Conservation (phyloP, 2,797 vertebrate species). For the Chaenodraco wilsoni region DNA sequence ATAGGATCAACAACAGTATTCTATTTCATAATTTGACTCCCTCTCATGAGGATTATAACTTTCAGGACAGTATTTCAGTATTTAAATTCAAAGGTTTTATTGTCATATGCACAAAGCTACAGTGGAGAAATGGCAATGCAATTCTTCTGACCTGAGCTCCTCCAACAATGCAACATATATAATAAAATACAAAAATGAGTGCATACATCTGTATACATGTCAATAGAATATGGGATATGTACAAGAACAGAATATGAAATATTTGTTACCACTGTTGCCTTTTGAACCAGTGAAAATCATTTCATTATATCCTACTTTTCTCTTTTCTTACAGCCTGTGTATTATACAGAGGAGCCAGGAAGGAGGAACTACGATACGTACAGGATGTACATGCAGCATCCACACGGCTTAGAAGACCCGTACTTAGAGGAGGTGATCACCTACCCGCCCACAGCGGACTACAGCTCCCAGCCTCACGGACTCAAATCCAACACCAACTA, state of each 20-base stretch:
- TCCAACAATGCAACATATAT: too few relatives aligned
- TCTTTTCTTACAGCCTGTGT: constrained; percentile 85
- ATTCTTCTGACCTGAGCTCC: too few relatives aligned
- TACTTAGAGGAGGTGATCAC: constrained; percentile 93
- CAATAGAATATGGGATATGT: too few relatives aligned
- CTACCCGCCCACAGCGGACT: constrained; percentile 90
- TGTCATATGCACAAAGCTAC: too few relatives aligned
- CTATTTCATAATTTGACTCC: background rate
- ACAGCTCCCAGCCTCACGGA: constrained; percentile 89
- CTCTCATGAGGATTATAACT: background rate
- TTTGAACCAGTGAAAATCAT: background rate
- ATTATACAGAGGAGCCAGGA: constrained; percentile 89
- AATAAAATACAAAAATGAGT: too few relatives aligned
- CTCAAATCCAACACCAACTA: constrained; percentile 95
- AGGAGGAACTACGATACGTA: constrained; percentile 94
- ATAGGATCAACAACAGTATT: background rate
- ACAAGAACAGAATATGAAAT: too few relatives aligned
- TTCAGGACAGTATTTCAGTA: too few relatives aligned
- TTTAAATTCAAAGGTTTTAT: too few relatives aligned
- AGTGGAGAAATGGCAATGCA: too few relatives aligned
- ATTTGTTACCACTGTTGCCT: background rate
- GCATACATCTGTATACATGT: too few relatives aligned
- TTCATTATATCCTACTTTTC: background rate
- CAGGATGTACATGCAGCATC: constrained; percentile 93
- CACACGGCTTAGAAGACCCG: constrained; percentile 92